Conservation (phyloP, 1,140 invertebrate genomes). For the Heliconius himera region DNA sequence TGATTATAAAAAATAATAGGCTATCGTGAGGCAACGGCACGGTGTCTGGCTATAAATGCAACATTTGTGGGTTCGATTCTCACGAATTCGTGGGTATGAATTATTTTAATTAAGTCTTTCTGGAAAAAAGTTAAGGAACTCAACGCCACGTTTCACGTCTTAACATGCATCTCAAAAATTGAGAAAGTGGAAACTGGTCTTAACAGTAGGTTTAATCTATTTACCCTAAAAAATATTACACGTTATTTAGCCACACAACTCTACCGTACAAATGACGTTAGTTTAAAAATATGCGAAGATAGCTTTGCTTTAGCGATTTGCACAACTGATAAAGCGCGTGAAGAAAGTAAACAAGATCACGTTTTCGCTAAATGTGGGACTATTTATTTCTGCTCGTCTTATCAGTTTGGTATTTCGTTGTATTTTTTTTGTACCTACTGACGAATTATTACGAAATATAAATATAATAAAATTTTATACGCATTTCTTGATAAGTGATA, state of each 20-base stretch:
- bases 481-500: neutral
- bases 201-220: too few species aligned
- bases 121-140: too few species aligned
- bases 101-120: too few species aligned
- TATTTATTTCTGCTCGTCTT: conserved; percentile 8
- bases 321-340: conserved; percentile 7
- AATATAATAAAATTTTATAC: neutral
- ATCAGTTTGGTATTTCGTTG: conserved; percentile 1
- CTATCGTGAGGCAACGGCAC: too few species aligned
- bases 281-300: neutral
- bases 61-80: neutral
- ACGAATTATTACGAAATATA: conserved; percentile 5
- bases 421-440: neutral
- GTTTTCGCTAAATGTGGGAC: conserved; percentile 3
- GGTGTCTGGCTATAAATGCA: neutral
- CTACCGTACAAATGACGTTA: neutral
- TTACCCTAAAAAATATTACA: neutral
- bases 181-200: too few species aligned
- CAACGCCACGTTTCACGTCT: too few species aligned
- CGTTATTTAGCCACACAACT: neutral
- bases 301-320: conserved; percentile 8
- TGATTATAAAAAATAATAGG: too few species aligned
- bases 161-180: too few species aligned
- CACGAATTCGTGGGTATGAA: neutral
- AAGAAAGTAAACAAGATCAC: conserved; percentile 10